Evolutionary conservation across 1,140 invertebrate species (phyloP).

Genomic region (Anastrepha obliqua): DNA sequence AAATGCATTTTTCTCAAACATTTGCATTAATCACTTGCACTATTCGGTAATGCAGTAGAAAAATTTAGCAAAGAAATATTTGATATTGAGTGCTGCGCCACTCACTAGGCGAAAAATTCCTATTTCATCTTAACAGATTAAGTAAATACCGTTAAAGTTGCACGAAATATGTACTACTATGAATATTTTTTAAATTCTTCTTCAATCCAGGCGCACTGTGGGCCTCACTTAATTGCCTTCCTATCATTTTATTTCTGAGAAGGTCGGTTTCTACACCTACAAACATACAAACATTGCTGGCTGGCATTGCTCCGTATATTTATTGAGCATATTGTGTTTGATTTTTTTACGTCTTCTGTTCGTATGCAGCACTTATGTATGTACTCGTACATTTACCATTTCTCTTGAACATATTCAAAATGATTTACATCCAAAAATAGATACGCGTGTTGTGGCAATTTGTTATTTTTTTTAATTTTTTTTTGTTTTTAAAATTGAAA

Average conservation of each 20-base stretch:
- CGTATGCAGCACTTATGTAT: neutral
- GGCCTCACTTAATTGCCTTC: neutral
- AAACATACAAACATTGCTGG: neutral
- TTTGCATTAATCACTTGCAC: too few species aligned
- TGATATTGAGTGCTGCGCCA: too few species aligned
- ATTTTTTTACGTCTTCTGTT: neutral
- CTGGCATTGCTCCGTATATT: conserved; percentile 29
- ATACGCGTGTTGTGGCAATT: conserved; percentile 62
- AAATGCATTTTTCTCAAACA: too few species aligned
- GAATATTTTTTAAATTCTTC: too few species aligned
- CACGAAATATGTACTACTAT: too few species aligned
- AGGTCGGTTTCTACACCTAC: neutral
- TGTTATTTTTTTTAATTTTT: conserved; percentile 35
- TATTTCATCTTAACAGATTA: too few species aligned
- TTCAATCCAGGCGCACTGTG: too few species aligned
- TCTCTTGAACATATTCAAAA: conserved; percentile 58
- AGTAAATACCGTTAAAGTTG: too few species aligned
- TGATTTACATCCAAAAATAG: conserved; percentile 71
- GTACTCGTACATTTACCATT: neutral
- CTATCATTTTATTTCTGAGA: conserved; percentile 2
- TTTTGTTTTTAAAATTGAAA: conserved; percentile 35
- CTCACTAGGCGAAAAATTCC: too few species aligned
- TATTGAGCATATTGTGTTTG: too few species aligned
- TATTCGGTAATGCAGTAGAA: too few species aligned
- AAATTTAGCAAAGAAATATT: too few species aligned